Base-by-base conservation (phyloP, 2,888 invertebrate species). In the Pristionchus maxplancki region DNA sequence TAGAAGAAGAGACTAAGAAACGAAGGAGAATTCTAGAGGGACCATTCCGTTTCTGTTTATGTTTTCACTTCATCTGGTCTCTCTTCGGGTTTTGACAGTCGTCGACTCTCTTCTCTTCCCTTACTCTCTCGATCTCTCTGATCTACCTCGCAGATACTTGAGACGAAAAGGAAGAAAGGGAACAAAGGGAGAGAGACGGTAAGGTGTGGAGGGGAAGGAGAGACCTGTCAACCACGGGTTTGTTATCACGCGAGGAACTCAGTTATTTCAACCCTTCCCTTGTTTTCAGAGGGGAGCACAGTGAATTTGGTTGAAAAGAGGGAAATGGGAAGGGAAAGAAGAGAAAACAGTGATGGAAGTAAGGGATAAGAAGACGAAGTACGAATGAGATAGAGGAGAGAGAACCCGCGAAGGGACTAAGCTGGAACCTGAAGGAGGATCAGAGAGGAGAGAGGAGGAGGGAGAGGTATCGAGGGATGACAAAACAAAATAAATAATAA, bases 401-500 rank as follows among this genome's bases (percentile, higher is more conserved):
- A n/a, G 50, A 50, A 50, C 34, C 64, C 62, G n/a, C 3, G 62
- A 28, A 64, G 64, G 31, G 31, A 67, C 31, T 67, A 67, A 34
- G 31, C 34, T 67, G 64, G 64, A 67, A 67, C 31, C 28, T 1
- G n/a, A 28, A 28, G 6, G 58, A 53, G 34, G 24, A 44, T 34
- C 84, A 62, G 40, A 86, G 64, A 67, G 31, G 58, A 50, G 28
- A n/a, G 84, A 58, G 84, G 53, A 31, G 24, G 84, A 53, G 84
- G 34, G 84, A 84, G 86, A 86, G 86, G 24, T 34, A 64, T n/a
- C 24, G 64, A 86, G 8, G 17, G 74, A 40, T 24, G 74, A 48
- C n/a, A 40, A n/a, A 78, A 44, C 50, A 82, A 48, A 78, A 78
- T 40, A 78, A 48, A 78, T 78, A 44, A 78, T 58, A 58, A n/a